These are phyloP conservation scores for Monodelphis domestica DNA, from an alignment of 2,797 vertebrate genomes.

Conservation along the genomic window DNA sequence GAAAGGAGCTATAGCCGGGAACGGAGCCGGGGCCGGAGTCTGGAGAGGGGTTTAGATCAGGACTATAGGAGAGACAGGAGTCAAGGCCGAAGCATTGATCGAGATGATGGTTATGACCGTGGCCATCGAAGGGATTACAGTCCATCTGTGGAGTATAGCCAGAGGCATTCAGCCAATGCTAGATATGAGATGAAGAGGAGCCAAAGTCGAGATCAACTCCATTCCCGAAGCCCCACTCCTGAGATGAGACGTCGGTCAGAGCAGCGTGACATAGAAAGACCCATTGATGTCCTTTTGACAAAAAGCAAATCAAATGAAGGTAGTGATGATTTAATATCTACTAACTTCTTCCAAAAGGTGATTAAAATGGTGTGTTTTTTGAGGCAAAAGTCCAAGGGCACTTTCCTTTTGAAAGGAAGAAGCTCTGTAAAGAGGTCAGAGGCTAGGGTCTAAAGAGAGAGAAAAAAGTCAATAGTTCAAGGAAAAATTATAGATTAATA, in stretches of 20 bases:
- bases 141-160: constrained; percentile 81
- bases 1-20: constrained; percentile 79
- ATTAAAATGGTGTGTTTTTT: neutral
- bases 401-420: neutral
- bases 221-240: constrained; percentile 88
- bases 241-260: constrained; percentile 78
- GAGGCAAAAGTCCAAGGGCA: neutral
- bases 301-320: constrained; percentile 94
- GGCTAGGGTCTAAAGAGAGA: neutral
- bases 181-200: constrained; percentile 81
- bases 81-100: constrained; percentile 86
- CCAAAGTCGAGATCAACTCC: constrained; percentile 88
- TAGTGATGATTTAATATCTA: constrained; percentile 67
- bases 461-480: neutral
- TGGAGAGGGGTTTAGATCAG: constrained; percentile 87
- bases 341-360: neutral
- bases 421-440: neutral
- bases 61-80: constrained; percentile 85
- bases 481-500: neutral
- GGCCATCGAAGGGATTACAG: constrained; percentile 85
- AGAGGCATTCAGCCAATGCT: constrained; percentile 79
- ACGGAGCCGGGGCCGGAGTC: constrained; percentile 78
- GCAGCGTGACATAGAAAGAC: constrained; percentile 83
- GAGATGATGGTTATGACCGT: constrained; percentile 84
- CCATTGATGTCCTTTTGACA: constrained; percentile 91